These are phyloP conservation scores for Tanytarsus gracilentus DNA, from an alignment of 2,888 invertebrate species.

Conservation along the genomic window DNA sequence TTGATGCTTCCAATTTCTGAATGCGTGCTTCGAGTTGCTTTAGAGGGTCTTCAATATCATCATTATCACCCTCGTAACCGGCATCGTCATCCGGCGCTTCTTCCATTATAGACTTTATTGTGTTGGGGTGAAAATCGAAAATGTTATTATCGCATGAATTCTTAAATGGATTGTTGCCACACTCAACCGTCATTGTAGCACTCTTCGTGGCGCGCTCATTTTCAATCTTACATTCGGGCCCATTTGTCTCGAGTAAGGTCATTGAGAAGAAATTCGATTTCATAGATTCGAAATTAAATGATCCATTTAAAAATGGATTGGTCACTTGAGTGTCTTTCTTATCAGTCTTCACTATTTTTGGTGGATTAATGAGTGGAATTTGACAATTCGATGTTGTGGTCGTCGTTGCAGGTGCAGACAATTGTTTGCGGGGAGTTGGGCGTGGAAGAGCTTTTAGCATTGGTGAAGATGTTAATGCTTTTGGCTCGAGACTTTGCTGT, in stretches of 20 bases:
- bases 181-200: slow-evolving; percentile 5
- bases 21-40: slow-evolving; percentile 21
- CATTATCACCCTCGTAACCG: slow-evolving; percentile 13
- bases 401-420: slow-evolving; percentile 30
- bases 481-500: slow-evolving; percentile 15
- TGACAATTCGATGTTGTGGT: slow-evolving; percentile 29
- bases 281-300: slow-evolving; percentile 22
- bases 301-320: slow-evolving; percentile 33
- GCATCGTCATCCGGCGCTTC: slow-evolving; percentile 16
- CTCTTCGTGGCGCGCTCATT: slow-evolving; percentile 9
- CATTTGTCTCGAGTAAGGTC: background rate
- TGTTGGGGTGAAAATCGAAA: slow-evolving; percentile 32
- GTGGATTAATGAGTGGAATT: slow-evolving; percentile 31
- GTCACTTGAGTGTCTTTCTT: slow-evolving; percentile 31
- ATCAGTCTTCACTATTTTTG: slow-evolving; percentile 30
- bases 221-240: slow-evolving; percentile 18
- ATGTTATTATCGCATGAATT: slow-evolving; percentile 30
- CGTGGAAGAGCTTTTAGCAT: slow-evolving; percentile 28
- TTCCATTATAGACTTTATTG: slow-evolving; percentile 30
- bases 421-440: slow-evolving; percentile 39
- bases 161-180: slow-evolving; percentile 28
- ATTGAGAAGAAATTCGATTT: slow-evolving; percentile 24
- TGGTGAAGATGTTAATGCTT: background rate
- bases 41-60: slow-evolving; percentile 19
- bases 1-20: slow-evolving; percentile 18